Conservation (phyloP, 2,888 invertebrate genomes). For the Villa cingulata region DNA sequence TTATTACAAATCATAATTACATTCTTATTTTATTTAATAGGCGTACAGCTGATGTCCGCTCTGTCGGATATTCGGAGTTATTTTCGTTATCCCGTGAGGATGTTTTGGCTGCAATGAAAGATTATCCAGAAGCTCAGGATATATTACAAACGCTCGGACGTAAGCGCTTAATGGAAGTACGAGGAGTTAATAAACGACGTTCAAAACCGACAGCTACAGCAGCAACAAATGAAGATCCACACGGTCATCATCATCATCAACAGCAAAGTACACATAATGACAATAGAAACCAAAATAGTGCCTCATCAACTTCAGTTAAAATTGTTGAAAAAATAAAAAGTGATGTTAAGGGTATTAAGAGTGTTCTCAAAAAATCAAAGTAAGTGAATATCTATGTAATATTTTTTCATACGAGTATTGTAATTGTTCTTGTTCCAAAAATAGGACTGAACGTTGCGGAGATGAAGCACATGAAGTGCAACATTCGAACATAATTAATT, state of each 20-base stretch:
- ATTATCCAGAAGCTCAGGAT: slow-evolving; percentile 92
- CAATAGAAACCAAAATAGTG: slow-evolving; percentile 45
- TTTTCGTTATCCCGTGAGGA: slow-evolving; percentile 90
- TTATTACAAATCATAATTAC: background rate
- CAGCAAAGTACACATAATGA: slow-evolving; percentile 22
- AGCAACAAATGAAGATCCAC: slow-evolving; percentile 26
- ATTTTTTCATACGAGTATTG: too few relatives aligned
- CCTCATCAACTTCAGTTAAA: slow-evolving; percentile 48
- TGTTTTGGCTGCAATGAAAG: slow-evolving; percentile 88
- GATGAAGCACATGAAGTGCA: slow-evolving; percentile 58
- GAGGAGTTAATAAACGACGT: slow-evolving; percentile 41
- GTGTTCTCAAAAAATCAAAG: slow-evolving; percentile 43
- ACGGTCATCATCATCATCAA: slow-evolving; percentile 18
- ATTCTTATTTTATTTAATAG: slow-evolving; percentile 36
- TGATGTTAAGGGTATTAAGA: slow-evolving; percentile 62
- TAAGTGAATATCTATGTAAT: slow-evolving; percentile 19
- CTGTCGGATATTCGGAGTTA: slow-evolving; percentile 89
- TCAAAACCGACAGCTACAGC: slow-evolving; percentile 30
- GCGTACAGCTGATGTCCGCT: slow-evolving; percentile 89
- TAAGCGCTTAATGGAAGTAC: slow-evolving; percentile 75
- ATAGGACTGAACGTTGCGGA: slow-evolving; percentile 24
- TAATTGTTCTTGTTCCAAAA: too few relatives aligned
- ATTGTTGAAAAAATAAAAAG: slow-evolving; percentile 72
- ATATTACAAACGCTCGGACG: slow-evolving; percentile 80
- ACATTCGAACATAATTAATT: slow-evolving; percentile 36